These are phyloP conservation scores for Drosophila putrida DNA, from an alignment of 2,888 invertebrate genomes.

Conservation along the genomic window DNA sequence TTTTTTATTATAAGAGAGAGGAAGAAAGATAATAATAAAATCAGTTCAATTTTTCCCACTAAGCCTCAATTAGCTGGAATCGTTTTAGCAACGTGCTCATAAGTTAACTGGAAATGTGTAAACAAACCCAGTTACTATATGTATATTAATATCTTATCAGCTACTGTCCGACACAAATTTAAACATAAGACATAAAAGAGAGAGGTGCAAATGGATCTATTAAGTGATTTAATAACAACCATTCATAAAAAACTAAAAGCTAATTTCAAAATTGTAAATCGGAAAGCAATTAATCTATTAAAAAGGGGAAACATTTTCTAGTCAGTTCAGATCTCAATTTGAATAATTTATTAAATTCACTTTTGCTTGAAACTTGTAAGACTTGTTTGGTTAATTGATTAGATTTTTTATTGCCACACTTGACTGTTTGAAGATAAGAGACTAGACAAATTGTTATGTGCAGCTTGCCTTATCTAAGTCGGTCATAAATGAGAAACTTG, in stretches of 20 bases:
- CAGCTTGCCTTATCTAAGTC: constrained; percentile 19
- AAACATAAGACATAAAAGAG: neutral
- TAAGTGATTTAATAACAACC: neutral
- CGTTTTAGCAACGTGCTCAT: too few relatives aligned
- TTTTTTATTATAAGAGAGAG: neutral
- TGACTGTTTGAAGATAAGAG: constrained; percentile 34
- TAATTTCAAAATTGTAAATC: neutral
- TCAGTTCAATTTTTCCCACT: neutral
- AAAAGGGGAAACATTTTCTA: neutral
- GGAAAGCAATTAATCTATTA: neutral
- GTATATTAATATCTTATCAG: too few relatives aligned
- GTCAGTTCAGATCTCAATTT: constrained; percentile 5
- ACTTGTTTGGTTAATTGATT: constrained; percentile 35
- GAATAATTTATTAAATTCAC: constrained; percentile 16
- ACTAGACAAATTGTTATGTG: constrained; percentile 37
- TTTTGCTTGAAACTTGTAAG: neutral
- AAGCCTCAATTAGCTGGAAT: neutral
- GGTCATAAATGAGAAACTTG: constrained; percentile 13
- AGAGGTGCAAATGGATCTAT: neutral
- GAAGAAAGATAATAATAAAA: neutral
- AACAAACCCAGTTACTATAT: too few relatives aligned
- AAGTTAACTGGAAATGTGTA: too few relatives aligned
- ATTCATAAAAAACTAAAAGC: constrained; percentile 1
- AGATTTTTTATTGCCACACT: neutral
- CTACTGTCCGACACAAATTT: too few relatives aligned